These are phyloP conservation scores for Fundulus diaphanus DNA, from an alignment of 2,797 vertebrate species.

Conservation along the genomic window DNA sequence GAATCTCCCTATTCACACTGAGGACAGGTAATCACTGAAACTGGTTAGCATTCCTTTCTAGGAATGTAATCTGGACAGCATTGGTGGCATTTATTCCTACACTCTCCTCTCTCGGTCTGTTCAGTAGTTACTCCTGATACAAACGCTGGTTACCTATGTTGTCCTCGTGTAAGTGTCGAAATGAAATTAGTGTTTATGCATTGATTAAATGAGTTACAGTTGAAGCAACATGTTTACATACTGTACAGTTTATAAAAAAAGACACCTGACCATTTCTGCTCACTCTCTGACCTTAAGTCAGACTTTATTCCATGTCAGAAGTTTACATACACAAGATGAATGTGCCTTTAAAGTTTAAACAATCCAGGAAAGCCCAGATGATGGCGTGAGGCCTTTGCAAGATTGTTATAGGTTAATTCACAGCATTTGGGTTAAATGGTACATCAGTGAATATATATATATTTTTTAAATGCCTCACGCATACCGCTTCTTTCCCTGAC, in stretches of 20 bases:
- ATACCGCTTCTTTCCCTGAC: too few species aligned
- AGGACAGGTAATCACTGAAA: slow-evolving; percentile 83
- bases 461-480: too few species aligned
- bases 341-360: too few species aligned
- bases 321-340: too few species aligned
- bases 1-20: slow-evolving; percentile 86
- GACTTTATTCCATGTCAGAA: background rate
- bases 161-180: slow-evolving; percentile 4
- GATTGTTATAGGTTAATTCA: too few species aligned
- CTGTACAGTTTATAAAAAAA: background rate
- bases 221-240: background rate
- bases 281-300: background rate
- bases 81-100: background rate
- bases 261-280: background rate
- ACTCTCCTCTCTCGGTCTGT: background rate
- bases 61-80: background rate
- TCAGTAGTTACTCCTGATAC: slow-evolving; percentile 15
- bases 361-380: too few species aligned
- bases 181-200: slow-evolving; percentile 23
- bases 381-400: too few species aligned
- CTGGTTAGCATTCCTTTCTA: background rate
- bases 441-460: too few species aligned
- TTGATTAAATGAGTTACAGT: slow-evolving; percentile 8
- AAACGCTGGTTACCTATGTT: background rate
- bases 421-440: too few species aligned